Conservation (phyloP, 1,140 invertebrate species). For the Luehdorfia chinensis region DNA sequence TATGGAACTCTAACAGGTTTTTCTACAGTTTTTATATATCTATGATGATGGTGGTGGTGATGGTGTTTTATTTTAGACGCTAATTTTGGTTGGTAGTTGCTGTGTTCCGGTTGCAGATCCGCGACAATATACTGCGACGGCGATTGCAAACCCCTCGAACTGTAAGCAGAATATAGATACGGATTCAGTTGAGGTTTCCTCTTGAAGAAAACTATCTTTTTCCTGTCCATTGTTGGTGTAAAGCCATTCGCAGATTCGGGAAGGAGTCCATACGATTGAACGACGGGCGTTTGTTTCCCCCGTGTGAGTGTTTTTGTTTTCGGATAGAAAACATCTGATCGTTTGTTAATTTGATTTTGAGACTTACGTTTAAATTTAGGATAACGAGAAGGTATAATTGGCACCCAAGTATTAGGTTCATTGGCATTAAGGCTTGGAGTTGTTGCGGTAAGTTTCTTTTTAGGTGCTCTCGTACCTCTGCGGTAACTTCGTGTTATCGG, state of each 20-base stretch:
- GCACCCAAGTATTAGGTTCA: constrained; percentile 56
- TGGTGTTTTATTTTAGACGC: constrained; percentile 79
- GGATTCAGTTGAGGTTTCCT: constrained; percentile 43
- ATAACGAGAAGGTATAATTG: constrained; percentile 54
- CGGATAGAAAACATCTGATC: constrained; percentile 38
- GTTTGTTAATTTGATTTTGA: constrained; percentile 39
- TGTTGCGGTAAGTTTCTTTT: constrained; percentile 37
- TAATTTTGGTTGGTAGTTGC: constrained; percentile 36
- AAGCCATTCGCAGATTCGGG: constrained; percentile 33
- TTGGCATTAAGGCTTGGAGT: constrained; percentile 29
- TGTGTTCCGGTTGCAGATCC: constrained; percentile 42
- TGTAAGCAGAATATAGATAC: constrained; percentile 40
- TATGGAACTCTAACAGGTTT: constrained; percentile 72
- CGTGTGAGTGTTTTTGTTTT: constrained; percentile 12
- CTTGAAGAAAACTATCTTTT: constrained; percentile 53
- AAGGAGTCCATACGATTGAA: constrained; percentile 56
- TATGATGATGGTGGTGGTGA: constrained; percentile 80
- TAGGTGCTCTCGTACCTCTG: constrained; percentile 41
- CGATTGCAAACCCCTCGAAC: constrained; percentile 22
- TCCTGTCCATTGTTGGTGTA: constrained; percentile 28
- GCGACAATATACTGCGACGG: constrained; percentile 26
- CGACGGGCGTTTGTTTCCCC: constrained; percentile 36
- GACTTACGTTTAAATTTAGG: constrained; percentile 28
- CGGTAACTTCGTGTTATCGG: constrained; percentile 37
- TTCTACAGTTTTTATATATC: constrained; percentile 78